Percentiles rank a stretch among this genome's conserved stretches.
Conservation (phyloP, 2,797 vertebrate species). For the Ceryle rudis region DNA sequence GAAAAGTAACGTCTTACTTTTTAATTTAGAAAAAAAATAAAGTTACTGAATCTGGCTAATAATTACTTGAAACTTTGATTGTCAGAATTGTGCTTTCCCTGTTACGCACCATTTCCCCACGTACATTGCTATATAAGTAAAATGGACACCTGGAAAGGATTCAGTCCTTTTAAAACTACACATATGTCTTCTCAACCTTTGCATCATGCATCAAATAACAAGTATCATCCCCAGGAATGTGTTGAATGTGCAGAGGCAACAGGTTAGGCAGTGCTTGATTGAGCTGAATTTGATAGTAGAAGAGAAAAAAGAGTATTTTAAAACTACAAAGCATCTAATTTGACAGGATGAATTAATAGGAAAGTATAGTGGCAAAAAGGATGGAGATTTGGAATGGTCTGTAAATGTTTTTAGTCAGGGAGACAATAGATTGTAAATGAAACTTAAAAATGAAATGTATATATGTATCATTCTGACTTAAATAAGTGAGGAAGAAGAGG, state of each 20-base stretch:
- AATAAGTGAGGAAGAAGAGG: neutral
- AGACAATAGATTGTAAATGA: neutral
- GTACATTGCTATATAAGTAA: neutral
- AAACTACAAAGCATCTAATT: neutral
- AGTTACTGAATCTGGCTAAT: neutral
- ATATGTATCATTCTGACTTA: rapidly evolving
- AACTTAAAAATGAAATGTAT: neutral
- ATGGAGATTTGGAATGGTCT: neutral
- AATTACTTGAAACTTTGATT: neutral
- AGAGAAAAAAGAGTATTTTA: neutral
- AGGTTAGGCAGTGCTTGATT: neutral
- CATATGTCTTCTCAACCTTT: neutral
- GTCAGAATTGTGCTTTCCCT: neutral
- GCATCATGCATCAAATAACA: neutral
- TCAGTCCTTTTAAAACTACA: neutral
- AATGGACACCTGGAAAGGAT: neutral
- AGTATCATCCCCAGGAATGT: neutral
- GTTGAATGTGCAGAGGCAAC: neutral
- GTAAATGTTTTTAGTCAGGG: neutral
- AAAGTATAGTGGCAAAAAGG: neutral
- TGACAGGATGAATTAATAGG: neutral
- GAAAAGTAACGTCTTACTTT: neutral
- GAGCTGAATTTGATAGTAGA: neutral
- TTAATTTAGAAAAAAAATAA: neutral
- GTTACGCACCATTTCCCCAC: neutral